A percentile compares a stretch with the other conserved stretches of the same genome.
phyloP scores from a whole-genome alignment of 2,113 vertebrate species.

The Ellobius talpinus region DNA sequence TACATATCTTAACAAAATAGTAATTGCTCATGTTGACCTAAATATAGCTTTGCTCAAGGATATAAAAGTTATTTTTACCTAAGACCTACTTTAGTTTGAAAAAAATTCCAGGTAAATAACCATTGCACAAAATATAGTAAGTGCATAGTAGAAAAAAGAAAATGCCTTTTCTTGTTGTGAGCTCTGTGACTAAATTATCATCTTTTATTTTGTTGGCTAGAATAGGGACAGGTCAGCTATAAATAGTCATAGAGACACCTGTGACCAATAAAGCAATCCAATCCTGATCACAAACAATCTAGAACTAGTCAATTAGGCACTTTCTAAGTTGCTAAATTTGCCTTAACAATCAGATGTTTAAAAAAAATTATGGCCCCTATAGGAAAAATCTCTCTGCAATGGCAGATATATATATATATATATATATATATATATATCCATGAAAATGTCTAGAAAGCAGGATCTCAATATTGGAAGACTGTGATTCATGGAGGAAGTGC shows the following conservation, averaged over 20 bases:
- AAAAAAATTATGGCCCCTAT: background rate
- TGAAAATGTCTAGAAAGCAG: background rate
- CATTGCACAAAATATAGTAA: background rate
- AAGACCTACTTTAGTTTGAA: background rate
- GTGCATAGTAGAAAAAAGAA: background rate
- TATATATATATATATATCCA: too few relatives aligned
- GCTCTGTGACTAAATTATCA: background rate
- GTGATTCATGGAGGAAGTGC: background rate
- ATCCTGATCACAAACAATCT: background rate
- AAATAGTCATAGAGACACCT: background rate
- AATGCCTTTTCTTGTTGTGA: background rate
- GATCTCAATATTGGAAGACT: background rate
- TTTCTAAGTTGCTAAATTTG: background rate
- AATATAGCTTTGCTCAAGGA: background rate
- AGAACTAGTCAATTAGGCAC: background rate
- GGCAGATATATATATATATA: background rate
- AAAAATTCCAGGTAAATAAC: background rate
- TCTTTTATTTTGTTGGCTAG: background rate
- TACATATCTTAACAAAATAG: background rate
- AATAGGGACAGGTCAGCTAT: background rate
- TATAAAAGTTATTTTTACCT: background rate
- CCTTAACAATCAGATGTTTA: background rate
- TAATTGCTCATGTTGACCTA: background rate
- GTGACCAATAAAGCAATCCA: background rate
- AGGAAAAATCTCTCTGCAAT: background rate